Evolutionary conservation across 2,888 invertebrate genomes (phyloP).

Genomic region (Limnephilus auricula): DNA sequence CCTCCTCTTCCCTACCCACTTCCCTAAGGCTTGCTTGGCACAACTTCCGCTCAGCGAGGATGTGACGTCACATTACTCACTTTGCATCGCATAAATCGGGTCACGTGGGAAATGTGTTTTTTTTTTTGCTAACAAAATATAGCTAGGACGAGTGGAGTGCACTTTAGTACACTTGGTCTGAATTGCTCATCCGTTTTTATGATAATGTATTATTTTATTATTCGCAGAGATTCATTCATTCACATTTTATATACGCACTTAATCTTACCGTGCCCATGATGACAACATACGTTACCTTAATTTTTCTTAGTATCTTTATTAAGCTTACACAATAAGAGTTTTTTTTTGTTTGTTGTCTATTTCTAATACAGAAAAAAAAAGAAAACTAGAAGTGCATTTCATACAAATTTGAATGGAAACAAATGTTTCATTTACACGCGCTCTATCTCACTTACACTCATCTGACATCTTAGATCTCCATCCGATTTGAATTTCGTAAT

Average conservation of each 20-base stretch:
- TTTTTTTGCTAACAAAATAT: not conserved
- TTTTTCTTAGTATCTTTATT: no score
- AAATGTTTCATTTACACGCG: no score
- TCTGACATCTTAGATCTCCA: no score
- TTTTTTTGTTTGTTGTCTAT: no score
- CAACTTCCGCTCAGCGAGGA: slow-evolving; percentile 14
- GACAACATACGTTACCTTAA: no score
- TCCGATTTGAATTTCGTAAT: no score
- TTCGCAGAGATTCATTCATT: not conserved
- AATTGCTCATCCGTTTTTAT: not conserved
- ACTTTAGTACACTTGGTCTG: not conserved
- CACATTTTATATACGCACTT: not conserved
- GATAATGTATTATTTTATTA: not conserved
- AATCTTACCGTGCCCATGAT: not conserved
- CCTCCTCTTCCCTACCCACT: not conserved
- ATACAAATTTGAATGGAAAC: no score
- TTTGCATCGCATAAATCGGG: slow-evolving; percentile 47
- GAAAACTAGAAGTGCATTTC: no score
- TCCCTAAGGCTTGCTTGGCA: slow-evolving; percentile 12
- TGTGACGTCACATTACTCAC: slow-evolving; percentile 47
- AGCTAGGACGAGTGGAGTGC: not conserved
- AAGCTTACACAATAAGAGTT: no score
- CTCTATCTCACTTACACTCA: no score
- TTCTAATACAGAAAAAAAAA: no score
- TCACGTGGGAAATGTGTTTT: slow-evolving; percentile 36